Evolutionary conservation across 30 jellyfish, hydroid and myxozoan species (phyloP).

Genomic region (Cassiopea andromeda): DNA sequence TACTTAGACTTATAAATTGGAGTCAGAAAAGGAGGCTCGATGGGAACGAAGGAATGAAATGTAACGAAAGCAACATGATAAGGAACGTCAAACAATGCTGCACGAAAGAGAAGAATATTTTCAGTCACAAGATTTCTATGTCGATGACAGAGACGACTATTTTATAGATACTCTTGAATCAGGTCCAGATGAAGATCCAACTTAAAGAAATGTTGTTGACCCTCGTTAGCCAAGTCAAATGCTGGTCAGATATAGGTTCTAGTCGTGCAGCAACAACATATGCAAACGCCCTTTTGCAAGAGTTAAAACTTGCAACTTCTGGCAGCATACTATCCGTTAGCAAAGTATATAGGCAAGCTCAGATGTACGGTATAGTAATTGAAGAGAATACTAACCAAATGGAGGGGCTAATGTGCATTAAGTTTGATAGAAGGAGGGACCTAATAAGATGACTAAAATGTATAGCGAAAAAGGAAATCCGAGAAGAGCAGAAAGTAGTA

Average conservation of each 20-base stretch:
- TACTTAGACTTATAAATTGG: background rate
- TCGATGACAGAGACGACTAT: background rate
- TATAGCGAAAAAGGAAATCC: background rate
- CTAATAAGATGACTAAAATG: background rate
- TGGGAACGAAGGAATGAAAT: background rate
- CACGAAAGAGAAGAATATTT: background rate
- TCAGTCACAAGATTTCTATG: background rate
- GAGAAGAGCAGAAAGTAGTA: background rate
- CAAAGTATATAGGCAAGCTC: background rate
- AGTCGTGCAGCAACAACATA: background rate
- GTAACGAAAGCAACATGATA: background rate
- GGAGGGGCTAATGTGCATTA: background rate
- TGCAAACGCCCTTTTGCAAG: background rate
- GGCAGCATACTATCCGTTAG: background rate
- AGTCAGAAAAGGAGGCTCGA: background rate
- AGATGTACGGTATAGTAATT: background rate
- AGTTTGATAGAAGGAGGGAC: background rate
- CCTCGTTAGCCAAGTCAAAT: background rate
- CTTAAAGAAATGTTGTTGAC: background rate
- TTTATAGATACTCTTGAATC: too few species aligned
- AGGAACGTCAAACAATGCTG: background rate
- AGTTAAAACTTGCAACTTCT: background rate
- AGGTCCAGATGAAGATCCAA: background rate
- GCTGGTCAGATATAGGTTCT: background rate
- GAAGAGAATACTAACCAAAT: background rate